These are phyloP conservation scores for Podarcis lilfordi DNA, from an alignment of 2,797 vertebrate species.

Conservation along the genomic window DNA sequence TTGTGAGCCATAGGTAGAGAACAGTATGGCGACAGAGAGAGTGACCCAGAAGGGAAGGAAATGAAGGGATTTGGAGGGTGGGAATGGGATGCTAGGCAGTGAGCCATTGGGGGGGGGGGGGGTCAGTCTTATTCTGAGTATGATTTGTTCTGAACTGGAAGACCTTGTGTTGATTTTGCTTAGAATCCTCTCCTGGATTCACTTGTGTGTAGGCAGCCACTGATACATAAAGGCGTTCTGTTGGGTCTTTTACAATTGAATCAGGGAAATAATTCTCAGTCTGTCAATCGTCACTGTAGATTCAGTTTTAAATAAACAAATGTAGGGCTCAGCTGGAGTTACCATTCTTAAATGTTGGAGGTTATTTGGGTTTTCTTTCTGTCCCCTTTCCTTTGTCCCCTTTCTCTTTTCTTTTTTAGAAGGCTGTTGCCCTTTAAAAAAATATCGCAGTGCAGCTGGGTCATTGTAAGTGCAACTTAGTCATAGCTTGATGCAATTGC, in stretches of 20 bases:
- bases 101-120: not conserved
- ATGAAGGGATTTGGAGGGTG: not conserved
- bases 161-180: not conserved
- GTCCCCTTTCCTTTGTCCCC: not conserved
- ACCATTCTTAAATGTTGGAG: not conserved
- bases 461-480: slow-evolving; percentile 47
- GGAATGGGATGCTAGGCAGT: not conserved
- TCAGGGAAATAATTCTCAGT: slow-evolving; percentile 29
- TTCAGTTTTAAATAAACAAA: slow-evolving; percentile 5
- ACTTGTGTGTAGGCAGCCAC: slow-evolving; percentile 39
- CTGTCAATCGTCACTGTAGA: slow-evolving; percentile 14
- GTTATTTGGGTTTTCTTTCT: not conserved
- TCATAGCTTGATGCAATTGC: slow-evolving; percentile 17
- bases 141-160: not conserved
- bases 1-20: not conserved
- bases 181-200: slow-evolving; percentile 21
- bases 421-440: not conserved
- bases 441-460: not conserved
- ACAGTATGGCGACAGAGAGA: not conserved
- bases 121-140: not conserved
- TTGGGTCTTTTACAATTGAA: slow-evolving; percentile 51
- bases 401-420: not conserved
- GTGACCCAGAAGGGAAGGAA: not conserved
- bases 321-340: slow-evolving; percentile 33
- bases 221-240: slow-evolving; percentile 37